Conservation (phyloP, 2,888 invertebrate species). For the Lepidocyrtinus sp. region DNA sequence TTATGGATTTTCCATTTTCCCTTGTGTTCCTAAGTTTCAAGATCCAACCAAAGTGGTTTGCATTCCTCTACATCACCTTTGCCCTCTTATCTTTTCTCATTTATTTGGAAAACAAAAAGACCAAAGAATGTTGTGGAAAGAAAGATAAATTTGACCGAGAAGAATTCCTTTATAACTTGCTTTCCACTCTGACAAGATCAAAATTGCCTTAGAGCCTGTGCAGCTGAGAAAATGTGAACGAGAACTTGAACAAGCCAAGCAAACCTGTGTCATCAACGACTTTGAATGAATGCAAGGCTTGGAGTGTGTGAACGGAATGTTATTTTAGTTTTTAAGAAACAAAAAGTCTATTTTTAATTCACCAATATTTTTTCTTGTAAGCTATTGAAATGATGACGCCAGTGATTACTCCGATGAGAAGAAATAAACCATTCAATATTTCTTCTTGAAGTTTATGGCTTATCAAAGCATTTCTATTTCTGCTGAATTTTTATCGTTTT, state of each 20-base stretch:
- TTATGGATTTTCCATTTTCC: not conserved
- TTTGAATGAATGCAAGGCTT: no score
- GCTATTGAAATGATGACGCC: not conserved
- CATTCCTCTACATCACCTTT: slow-evolving; percentile 39
- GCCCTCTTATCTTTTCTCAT: slow-evolving; percentile 28
- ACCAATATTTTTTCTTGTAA: no score
- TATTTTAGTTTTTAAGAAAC: no score
- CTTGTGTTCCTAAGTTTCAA: no score
- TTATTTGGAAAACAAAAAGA: not conserved
- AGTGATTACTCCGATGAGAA: not conserved
- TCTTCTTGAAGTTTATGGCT: no score
- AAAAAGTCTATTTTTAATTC: no score
- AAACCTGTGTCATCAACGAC: no score
- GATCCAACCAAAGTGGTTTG: slow-evolving; percentile 11
- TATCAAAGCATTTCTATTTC: no score
- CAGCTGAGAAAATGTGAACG: not conserved
- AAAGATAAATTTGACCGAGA: slow-evolving; percentile 2
- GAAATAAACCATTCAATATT: not conserved
- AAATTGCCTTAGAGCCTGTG: slow-evolving; percentile 2
- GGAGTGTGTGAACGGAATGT: no score
- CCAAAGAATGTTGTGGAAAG: not conserved
- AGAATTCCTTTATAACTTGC: slow-evolving; percentile 10
- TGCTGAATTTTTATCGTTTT: no score
- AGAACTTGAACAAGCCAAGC: not conserved
- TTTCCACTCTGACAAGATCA: slow-evolving; percentile 5